Conservation (phyloP, 2,797 vertebrate species). For the Sebastiscus tertius region DNA sequence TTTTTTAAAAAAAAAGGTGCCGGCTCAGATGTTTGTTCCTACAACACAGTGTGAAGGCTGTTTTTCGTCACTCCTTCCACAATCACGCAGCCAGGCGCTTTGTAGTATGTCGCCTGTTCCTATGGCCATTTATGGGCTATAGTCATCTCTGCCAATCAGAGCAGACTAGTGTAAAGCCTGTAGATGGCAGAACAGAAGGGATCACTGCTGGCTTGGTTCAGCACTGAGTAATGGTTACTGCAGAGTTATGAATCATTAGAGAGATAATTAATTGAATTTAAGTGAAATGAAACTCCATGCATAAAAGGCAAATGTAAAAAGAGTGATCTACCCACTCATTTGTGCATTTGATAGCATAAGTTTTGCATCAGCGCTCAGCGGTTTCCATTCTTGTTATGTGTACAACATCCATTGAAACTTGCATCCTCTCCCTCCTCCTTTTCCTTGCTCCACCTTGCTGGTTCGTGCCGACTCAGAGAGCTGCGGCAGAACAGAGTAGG, state of each 20-base stretch:
- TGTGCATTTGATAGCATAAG: not conserved
- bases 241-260: not conserved
- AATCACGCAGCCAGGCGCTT: constrained; percentile 27
- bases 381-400: not conserved
- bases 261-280: constrained; percentile 3
- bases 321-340: not conserved
- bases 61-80: constrained; percentile 28
- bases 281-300: not conserved
- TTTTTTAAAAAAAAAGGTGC: constrained; percentile 2
- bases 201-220: not conserved
- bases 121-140: constrained; percentile 28
- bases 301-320: not conserved
- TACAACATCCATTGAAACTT: constrained; percentile 3
- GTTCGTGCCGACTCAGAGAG: constrained; percentile 4
- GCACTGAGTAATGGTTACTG: not conserved
- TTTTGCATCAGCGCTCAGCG: not conserved
- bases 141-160: constrained; percentile 23
- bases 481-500: constrained; percentile 7
- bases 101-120: constrained; percentile 23
- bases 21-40: constrained; percentile 52
- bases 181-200: constrained; percentile 16
- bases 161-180: constrained; percentile 10
- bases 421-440: constrained; percentile 1
- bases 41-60: constrained; percentile 41
- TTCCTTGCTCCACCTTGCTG: constrained; percentile 25